Base-by-base conservation (phyloP, 2,113 vertebrate genomes). In the Pipa parva region DNA sequence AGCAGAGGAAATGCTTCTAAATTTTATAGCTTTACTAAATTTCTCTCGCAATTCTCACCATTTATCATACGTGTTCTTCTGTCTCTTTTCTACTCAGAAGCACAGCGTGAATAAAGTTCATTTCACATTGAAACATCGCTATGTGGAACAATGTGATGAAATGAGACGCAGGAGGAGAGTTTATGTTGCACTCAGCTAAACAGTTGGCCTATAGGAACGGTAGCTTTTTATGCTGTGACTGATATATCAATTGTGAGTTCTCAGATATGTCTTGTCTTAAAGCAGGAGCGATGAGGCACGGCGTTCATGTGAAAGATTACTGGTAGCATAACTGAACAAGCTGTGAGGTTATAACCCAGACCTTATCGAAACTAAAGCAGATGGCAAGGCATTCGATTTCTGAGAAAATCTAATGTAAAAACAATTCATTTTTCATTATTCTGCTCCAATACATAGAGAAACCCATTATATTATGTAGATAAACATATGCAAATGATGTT, bases 51-150 rank as follows among this genome's bases (percentile, higher is more conserved):
- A 84, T 81, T 84, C 74, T 86, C 87, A 78, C 80, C 84, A 87
- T 93, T 89, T 86, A 88, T 91, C 89, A 88, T 85, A 83, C 85
- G 76, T 83, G 80, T 86, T 80, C 76, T 85, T 87, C 80, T 80
- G 83, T 83, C 86, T 87, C 85, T 88, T 88, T 88, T 84, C 87
- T 88, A 85, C 85, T 89, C 86, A 90, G 89, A 89, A 87, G 87
- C 91, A 85, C 91, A 94, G 89, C 90, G 80, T 94, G 92, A 90
- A 88, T 80, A 87, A 90, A 89, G 84, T 90, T 92, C 90, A 92
- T 93, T 93, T 93, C 82, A 81, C 88, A 87, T 84, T 92, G 88
- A 91, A 91, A 92, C 90, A 87, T 94, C 89, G 80, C 89, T 77
- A 72, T 84, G 74, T 90, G 89, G 88, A 91, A 83, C 87, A 86